A percentile compares a stretch with the other conserved stretches of the same genome.
Evolutionary conservation across 2,888 invertebrate genomes (phyloP).

Genomic region (Chelonus formosanus): DNA sequence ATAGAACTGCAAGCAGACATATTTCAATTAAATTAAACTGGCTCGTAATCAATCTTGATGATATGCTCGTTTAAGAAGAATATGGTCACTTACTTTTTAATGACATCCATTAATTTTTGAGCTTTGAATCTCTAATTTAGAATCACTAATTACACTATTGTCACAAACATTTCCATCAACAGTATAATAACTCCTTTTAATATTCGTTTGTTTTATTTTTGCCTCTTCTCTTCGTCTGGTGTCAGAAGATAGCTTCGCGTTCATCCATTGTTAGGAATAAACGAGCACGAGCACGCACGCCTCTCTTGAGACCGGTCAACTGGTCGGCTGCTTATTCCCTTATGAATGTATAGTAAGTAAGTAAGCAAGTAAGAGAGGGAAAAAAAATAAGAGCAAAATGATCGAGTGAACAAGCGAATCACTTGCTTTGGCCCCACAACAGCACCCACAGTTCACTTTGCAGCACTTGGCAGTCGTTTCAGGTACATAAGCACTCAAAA

Average conservation of each 20-base stretch:
- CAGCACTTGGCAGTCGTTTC: constrained; percentile 4
- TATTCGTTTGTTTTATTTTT: constrained; percentile 1
- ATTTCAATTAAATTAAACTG: too few relatives aligned
- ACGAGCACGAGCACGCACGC: constrained; percentile 47
- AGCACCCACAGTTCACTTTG: constrained; percentile 6
- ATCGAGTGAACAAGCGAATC: constrained; percentile 4
- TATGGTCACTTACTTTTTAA: too few relatives aligned
- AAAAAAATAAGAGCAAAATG: too few relatives aligned
- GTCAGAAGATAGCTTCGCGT: constrained; percentile 46
- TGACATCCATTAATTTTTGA: too few relatives aligned
- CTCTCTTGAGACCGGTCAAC: constrained; percentile 41
- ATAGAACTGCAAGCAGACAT: too few relatives aligned
- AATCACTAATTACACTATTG: constrained; percentile 8
- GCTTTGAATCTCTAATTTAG: too few relatives aligned
- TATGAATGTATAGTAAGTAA: constrained; percentile 9
- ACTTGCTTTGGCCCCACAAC: constrained; percentile 3
- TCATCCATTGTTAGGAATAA: constrained; percentile 48
- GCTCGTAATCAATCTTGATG: too few relatives aligned
- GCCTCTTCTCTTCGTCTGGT: constrained; percentile 5
- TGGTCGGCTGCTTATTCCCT: constrained; percentile 14
- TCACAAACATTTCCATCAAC: constrained; percentile 9
- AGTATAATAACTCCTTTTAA: constrained; percentile 5
- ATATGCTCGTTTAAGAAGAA: too few relatives aligned
- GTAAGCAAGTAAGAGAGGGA: neutral
- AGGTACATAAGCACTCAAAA: constrained; percentile 9